phyloP scores from a whole-genome alignment of 1,140 invertebrate genomes.

The Sitobion miscanthi region DNA sequence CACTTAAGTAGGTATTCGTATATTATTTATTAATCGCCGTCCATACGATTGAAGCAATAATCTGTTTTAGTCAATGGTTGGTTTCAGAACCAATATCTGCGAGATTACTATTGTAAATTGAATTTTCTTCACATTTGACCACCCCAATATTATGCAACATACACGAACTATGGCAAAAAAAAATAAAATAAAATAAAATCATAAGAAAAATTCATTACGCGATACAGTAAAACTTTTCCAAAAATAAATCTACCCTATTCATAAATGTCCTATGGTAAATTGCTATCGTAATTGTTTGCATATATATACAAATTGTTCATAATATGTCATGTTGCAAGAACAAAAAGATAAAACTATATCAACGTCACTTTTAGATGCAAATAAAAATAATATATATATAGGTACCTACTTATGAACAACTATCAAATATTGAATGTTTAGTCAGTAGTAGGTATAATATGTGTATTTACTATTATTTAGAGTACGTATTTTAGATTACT shows the following conservation, averaged over 20 bases:
- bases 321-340: not conserved
- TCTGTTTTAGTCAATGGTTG: not conserved
- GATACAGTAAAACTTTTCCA: conserved; percentile 1
- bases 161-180: not conserved
- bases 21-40: not conserved
- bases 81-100: conserved; percentile 1
- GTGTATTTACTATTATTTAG: not conserved
- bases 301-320: not conserved
- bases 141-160: not conserved
- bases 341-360: not conserved
- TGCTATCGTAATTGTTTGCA: not conserved
- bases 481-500: too few species aligned
- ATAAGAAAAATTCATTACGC: not conserved
- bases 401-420: not conserved
- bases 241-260: conserved; percentile 17
- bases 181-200: not conserved
- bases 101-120: conserved; percentile 13
- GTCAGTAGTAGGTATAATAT: not conserved
- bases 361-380: not conserved
- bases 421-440: not conserved
- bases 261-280: not conserved
- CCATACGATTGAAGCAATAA: not conserved
- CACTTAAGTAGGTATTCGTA: not conserved
- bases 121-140: not conserved
- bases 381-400: not conserved